Conservation (phyloP, 2,113 vertebrate genomes). For the Gymnocephalus cernua region DNA sequence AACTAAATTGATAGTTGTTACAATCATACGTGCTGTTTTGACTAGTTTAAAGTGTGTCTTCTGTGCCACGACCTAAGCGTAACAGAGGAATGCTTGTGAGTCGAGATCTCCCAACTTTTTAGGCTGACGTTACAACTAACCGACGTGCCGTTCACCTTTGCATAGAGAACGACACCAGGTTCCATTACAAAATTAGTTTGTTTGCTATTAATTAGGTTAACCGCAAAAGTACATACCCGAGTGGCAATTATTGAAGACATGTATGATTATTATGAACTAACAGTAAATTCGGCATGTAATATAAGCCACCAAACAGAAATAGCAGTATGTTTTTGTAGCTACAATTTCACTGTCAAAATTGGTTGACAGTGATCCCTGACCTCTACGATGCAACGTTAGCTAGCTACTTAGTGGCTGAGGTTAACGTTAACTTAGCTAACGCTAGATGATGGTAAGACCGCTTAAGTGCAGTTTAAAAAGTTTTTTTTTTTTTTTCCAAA, state of each 20-base stretch:
- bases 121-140: conserved; percentile 61
- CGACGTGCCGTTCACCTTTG: conserved; percentile 44
- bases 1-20: neutral
- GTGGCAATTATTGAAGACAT: fast-evolving
- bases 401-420: neutral
- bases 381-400: neutral
- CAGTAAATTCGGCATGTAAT: neutral
- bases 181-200: neutral
- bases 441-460: neutral
- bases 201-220: neutral
- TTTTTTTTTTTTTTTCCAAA: neutral
- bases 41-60: conserved; percentile 40
- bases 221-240: fast-evolving
- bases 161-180: neutral
- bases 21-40: conserved; percentile 5
- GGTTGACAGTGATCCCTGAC: conserved; percentile 10
- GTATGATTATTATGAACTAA: too few relatives aligned
- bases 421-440: neutral
- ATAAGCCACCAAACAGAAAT: neutral
- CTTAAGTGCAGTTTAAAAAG: neutral
- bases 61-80: conserved; percentile 58
- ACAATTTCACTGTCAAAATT: neutral
- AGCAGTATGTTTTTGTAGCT: neutral
- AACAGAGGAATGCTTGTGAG: conserved; percentile 42
- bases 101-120: conserved; percentile 64